Evolutionary conservation across 2,113 vertebrate species (phyloP), one percentile per base, ranked within the genome.

Genomic region (Pseudonaja textilis): DNA sequence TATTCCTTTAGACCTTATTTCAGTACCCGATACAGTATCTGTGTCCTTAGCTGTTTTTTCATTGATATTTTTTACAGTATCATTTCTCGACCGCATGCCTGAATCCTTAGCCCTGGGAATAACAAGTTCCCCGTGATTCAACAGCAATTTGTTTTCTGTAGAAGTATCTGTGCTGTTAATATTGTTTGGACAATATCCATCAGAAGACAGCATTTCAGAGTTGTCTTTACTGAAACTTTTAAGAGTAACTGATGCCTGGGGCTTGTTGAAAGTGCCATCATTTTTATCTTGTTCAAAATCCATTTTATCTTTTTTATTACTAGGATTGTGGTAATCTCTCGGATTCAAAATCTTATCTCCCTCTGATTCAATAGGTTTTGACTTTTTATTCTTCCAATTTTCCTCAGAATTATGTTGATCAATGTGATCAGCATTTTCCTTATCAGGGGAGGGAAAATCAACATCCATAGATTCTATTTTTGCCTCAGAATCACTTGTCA

Each of bases 81-180:
- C 95, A 87, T 94, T 95, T 25, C 89, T 92, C 14, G 95, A 96
- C 26, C 86, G 88, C 18, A 94, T 95, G 61, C 91, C 74, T 91
- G 95, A 47, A 85, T 95, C 94, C 55, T 96, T 92, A 94, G 74
- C 74, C 39, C 7, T 50, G 45, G 25, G 52, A 45, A 0, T 0
- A 5, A 95, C 90, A 93, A 95, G 94, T 86, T 9, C 47, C 25
- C 95, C 93, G 1, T 95, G 95, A 1, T 93, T 93, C 0, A 94
- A 56, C 1, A 96, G 93, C 1, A 94, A 90, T 25, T 89, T 47
- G 20, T 95, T 96, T 10, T 86, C 54, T 9, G 93, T 93, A 1
- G 89, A 61, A 14, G 92, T 25, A 5, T 89, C 16, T 42, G 54
- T 89, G 23, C 96, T 86, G 85, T 61, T 95, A 61, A 93, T 95